phyloP scores from a whole-genome alignment of 2,113 vertebrate species.

The Oxyura jamaicensis region DNA sequence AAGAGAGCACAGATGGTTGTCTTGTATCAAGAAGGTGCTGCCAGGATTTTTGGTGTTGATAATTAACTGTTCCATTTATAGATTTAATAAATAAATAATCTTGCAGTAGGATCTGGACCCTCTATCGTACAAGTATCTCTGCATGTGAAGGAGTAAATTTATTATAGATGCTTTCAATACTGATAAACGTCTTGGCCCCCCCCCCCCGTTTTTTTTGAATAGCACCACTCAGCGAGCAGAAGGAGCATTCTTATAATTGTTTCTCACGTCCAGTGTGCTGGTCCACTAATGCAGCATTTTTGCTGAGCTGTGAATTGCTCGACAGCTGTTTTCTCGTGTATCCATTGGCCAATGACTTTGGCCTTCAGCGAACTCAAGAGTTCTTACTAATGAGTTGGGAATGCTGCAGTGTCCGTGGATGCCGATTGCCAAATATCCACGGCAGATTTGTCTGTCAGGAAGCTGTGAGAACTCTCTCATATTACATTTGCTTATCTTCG shows the following conservation, averaged over 20 bases:
- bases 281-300: neutral
- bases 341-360: neutral
- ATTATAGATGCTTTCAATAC: neutral
- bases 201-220: neutral
- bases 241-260: neutral
- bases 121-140: neutral
- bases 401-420: neutral
- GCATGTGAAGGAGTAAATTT: neutral
- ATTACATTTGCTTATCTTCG: neutral
- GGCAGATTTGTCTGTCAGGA: neutral
- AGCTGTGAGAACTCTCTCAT: neutral
- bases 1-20: neutral
- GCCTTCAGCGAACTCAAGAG: neutral
- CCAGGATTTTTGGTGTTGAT: neutral
- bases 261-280: neutral
- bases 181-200: neutral
- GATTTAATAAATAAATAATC: neutral
- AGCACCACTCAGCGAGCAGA: neutral
- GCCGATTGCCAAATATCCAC: constrained; percentile 5
- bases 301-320: constrained; percentile 54
- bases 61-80: neutral
- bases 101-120: neutral
- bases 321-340: neutral
- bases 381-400: neutral
- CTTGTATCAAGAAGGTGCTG: neutral